Conservation (phyloP, 2,888 invertebrate species). For the Eupithecia vulgata region DNA sequence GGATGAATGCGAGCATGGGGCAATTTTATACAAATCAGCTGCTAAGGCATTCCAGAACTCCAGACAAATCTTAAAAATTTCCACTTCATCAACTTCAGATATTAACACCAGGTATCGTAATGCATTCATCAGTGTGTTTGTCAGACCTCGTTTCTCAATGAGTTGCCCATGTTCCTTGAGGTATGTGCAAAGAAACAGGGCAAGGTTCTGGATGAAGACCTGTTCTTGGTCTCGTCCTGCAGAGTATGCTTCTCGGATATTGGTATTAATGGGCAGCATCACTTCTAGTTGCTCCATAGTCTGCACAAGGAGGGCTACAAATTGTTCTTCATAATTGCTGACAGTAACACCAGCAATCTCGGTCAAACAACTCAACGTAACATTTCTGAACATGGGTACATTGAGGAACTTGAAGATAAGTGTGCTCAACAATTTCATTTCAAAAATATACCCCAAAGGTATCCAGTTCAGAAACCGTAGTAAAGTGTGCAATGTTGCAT, state of each 20-base stretch:
- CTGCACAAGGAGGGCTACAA: slow-evolving; percentile 94
- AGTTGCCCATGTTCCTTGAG: slow-evolving; percentile 97
- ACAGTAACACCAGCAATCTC: slow-evolving; percentile 98
- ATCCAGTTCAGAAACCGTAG: slow-evolving; percentile 99
- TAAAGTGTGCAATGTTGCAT: slow-evolving; percentile 97
- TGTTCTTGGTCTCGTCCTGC: slow-evolving; percentile 98
- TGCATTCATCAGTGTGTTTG: slow-evolving; percentile 91
- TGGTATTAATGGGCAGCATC: slow-evolving; percentile 95
- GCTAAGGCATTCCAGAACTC: slow-evolving; percentile 99
- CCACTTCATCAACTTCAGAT: slow-evolving; percentile 99
- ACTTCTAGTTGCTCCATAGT: slow-evolving; percentile 96
- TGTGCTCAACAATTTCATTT: slow-evolving; percentile 97
- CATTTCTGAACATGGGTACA: slow-evolving; percentile 98
- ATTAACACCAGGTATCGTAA: slow-evolving; percentile 94
- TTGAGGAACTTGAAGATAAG: slow-evolving; percentile 98
- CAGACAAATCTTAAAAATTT: slow-evolving; percentile 99
- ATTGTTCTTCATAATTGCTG: slow-evolving; percentile 96
- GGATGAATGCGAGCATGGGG: slow-evolving; percentile 86
- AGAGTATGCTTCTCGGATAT: slow-evolving; percentile 97
- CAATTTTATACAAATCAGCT: slow-evolving; percentile 95
- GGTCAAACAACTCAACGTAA: slow-evolving; percentile 98
- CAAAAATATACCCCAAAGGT: slow-evolving; percentile 99
- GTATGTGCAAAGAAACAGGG: slow-evolving; percentile 98
- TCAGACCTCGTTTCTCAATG: slow-evolving; percentile 91
- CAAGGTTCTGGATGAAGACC: slow-evolving; percentile 99